Evolutionary conservation across 2,797 vertebrate genomes (phyloP).

Genomic region (Gymnocypris eckloni): DNA sequence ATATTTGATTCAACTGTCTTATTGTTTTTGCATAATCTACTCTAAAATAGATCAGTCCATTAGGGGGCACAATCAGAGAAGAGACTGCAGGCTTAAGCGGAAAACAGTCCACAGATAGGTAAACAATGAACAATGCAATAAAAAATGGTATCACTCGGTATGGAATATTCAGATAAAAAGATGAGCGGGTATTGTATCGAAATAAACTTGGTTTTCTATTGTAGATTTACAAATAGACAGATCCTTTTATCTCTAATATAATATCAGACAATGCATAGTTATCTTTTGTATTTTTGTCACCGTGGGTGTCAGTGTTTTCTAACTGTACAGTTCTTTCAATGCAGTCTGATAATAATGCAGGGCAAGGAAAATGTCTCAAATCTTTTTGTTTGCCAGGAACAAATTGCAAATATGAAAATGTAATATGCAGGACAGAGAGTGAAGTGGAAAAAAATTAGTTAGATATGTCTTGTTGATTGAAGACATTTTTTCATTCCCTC

Average conservation of each 20-base stretch:
- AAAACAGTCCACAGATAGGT: constrained; percentile 39
- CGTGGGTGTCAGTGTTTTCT: not conserved
- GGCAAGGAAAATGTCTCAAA: not conserved
- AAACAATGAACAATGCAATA: constrained; percentile 20
- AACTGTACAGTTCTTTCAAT: not conserved
- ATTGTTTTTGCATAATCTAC: constrained; percentile 34
- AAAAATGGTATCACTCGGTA: not conserved
- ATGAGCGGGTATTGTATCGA: not conserved
- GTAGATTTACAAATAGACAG: not conserved
- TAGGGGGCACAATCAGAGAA: constrained; percentile 54
- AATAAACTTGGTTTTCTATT: not conserved
- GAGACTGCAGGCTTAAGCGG: constrained; percentile 52
- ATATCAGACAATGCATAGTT: not conserved
- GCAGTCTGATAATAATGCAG: not conserved
- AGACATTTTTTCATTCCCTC: not conserved
- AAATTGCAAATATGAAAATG: not conserved
- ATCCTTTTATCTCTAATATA: not conserved
- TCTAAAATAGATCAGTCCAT: constrained; percentile 53
- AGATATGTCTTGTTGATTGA: not conserved
- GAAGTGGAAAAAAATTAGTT: not conserved
- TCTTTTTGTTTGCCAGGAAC: not conserved
- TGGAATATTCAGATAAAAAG: not conserved
- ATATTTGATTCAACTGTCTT: constrained; percentile 27
- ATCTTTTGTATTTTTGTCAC: not conserved
- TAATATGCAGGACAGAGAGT: not conserved